These are phyloP conservation scores for Hydropsyche tenuis DNA, from an alignment of 1,140 invertebrate species.

Conservation along the genomic window DNA sequence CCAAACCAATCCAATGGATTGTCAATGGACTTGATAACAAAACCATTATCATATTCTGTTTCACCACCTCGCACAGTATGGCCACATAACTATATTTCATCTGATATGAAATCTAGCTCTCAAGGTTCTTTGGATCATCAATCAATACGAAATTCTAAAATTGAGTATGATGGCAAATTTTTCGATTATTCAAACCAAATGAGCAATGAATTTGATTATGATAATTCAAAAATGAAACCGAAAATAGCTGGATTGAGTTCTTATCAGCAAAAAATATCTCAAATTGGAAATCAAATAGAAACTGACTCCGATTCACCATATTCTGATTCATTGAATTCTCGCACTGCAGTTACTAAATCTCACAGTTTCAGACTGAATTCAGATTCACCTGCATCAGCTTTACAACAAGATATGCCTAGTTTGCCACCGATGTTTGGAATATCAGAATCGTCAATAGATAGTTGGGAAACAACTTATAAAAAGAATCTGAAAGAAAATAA, in stretches of 20 bases:
- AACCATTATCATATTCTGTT: slow-evolving; percentile 48
- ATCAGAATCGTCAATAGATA: slow-evolving; percentile 61
- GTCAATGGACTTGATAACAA: slow-evolving; percentile 29
- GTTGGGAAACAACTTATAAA: slow-evolving; percentile 63
- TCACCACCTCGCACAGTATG: slow-evolving; percentile 45
- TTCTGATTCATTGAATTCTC: slow-evolving; percentile 57
- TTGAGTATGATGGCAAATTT: slow-evolving; percentile 42
- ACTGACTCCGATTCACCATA: slow-evolving; percentile 51
- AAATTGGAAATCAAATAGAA: slow-evolving; percentile 44
- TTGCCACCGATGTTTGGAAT: slow-evolving; percentile 62
- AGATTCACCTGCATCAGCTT: slow-evolving; percentile 58
- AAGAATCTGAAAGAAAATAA: slow-evolving; percentile 54
- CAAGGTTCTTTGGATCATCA: slow-evolving; percentile 46
- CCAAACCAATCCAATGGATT: slow-evolving; percentile 12
- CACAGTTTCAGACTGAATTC: slow-evolving; percentile 70
- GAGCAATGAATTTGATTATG: slow-evolving; percentile 45
- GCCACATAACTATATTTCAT: slow-evolving; percentile 42
- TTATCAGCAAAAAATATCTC: slow-evolving; percentile 61
- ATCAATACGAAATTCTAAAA: slow-evolving; percentile 37
- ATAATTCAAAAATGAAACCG: slow-evolving; percentile 54
- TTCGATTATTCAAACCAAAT: slow-evolving; percentile 43
- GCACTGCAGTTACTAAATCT: slow-evolving; percentile 68
- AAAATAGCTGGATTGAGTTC: slow-evolving; percentile 62
- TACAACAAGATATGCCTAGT: slow-evolving; percentile 60
- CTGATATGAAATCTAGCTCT: slow-evolving; percentile 43